Evolutionary conservation across 2,113 vertebrate species (phyloP).

Genomic region (Rousettus leschenaultii): DNA sequence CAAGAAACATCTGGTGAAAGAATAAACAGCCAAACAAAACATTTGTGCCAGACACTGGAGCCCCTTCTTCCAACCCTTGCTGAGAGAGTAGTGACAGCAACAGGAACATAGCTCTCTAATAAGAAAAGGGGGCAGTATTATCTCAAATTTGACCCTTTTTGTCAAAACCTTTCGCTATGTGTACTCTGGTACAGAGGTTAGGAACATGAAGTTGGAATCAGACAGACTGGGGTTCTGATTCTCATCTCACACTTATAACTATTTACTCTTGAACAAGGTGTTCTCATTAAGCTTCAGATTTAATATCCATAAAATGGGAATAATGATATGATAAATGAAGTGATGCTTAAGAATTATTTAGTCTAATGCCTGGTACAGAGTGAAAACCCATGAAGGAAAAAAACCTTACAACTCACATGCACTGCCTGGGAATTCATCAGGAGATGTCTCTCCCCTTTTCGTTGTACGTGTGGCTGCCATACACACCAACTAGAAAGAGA

Average conservation of each 20-base stretch:
- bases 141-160: background rate
- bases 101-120: background rate
- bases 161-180: background rate
- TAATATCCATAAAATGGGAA: background rate
- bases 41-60: background rate
- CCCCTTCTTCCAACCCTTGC: background rate
- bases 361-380: background rate
- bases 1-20: background rate
- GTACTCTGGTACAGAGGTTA: background rate
- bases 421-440: background rate
- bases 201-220: background rate
- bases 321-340: background rate
- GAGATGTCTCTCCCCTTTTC: background rate
- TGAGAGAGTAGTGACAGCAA: background rate
- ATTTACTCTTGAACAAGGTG: background rate
- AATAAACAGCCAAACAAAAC: background rate
- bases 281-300: background rate
- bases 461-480: background rate
- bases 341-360: background rate
- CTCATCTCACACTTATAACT: background rate
- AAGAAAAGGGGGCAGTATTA: fast-evolving
- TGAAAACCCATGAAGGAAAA: background rate
- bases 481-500: background rate
- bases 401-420: background rate
- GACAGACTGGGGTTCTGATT: background rate